Base-by-base conservation (phyloP, 1,140 invertebrate genomes). In the Trichonephila clavipes region DNA sequence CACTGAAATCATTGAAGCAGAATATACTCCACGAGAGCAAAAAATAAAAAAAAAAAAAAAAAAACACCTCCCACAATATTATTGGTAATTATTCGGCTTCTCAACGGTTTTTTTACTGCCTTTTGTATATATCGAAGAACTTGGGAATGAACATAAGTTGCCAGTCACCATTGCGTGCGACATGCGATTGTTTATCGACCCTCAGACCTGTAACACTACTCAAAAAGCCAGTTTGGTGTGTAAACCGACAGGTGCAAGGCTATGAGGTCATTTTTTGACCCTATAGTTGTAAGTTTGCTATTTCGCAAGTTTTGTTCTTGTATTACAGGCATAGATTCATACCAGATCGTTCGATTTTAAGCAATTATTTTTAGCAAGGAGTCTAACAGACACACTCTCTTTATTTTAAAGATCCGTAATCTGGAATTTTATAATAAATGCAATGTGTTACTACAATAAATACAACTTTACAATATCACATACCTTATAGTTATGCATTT, bases 261-360 rank as follows among this genome's bases (percentile, higher is more conserved):
- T 83, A 91, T 91, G 90, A 91, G 90, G 90, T 91, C 90, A 91
- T 91, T 91, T 28, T 83, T n/a, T 91, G 77, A 85, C 72, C 69
- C 61, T 64, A 91, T 44, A 77, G 81, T 83, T 83, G 90, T 83
- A 83, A 64, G 21, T 72, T 51, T 19, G 66, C 3, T 89, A 89
- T 44, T 77, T 34, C n/a, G 58, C 44, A 21, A 85, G 24, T n/a
- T 85, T 85, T 24, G 51, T 24, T 85, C 83, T 61, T 1, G 51
- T 85, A 59, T 58, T 59, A 59, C 83, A 85, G 16, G 18, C 24
- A 19, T 18, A 77, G 5, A 34, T 24, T 6, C 16, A 18, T 19
- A 19, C 12, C 18, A 6, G 62, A 12, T 18, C 28, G 4, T 77
- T 77, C 28, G 24, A 3, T 69, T 69, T 69, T 12, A 7, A 69